Percentiles rank a stretch among this genome's conserved stretches.
phyloP scores from a whole-genome alignment of 2,888 invertebrate genomes.

The Agrilus cyanescens region DNA sequence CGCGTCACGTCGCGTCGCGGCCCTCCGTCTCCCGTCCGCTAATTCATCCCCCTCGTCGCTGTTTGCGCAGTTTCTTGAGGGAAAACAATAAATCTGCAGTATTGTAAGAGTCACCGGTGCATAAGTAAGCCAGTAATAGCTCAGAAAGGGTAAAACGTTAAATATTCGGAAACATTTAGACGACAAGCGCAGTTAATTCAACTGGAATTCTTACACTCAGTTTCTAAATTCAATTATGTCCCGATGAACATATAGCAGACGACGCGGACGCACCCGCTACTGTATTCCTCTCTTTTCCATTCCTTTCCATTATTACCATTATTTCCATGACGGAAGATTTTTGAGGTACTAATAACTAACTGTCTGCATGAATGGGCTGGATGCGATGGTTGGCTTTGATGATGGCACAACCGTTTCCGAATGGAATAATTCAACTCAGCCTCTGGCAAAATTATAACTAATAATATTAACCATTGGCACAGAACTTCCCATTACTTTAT shows the following conservation, averaged over 20 bases:
- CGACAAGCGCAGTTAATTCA: slow-evolving; percentile 35
- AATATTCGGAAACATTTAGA: slow-evolving; percentile 34
- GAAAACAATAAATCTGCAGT: slow-evolving; percentile 32
- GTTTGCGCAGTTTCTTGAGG: slow-evolving; percentile 7
- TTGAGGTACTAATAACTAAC: too few species aligned
- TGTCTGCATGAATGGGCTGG: too few species aligned
- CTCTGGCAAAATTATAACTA: too few species aligned
- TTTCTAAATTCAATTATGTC: slow-evolving; percentile 27
- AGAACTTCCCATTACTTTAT: too few species aligned
- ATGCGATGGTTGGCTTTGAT: too few species aligned
- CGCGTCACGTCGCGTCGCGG: slow-evolving; percentile 12
- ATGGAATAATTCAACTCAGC: too few species aligned
- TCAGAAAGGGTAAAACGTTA: slow-evolving; percentile 32
- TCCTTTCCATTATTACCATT: too few species aligned
- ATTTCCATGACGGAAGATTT: too few species aligned
- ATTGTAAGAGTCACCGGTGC: slow-evolving; percentile 34
- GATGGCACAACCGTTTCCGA: too few species aligned
- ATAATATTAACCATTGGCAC: too few species aligned
- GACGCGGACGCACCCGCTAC: background rate
- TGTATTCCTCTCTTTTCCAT: too few species aligned
- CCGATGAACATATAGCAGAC: slow-evolving; percentile 13
- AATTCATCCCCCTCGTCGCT: background rate
- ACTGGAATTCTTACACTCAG: slow-evolving; percentile 37
- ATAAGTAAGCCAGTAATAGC: slow-evolving; percentile 35
- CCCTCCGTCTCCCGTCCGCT: background rate